Evolutionary conservation across 2,797 vertebrate species (phyloP).

Genomic region (Oreochromis mossambicus): DNA sequence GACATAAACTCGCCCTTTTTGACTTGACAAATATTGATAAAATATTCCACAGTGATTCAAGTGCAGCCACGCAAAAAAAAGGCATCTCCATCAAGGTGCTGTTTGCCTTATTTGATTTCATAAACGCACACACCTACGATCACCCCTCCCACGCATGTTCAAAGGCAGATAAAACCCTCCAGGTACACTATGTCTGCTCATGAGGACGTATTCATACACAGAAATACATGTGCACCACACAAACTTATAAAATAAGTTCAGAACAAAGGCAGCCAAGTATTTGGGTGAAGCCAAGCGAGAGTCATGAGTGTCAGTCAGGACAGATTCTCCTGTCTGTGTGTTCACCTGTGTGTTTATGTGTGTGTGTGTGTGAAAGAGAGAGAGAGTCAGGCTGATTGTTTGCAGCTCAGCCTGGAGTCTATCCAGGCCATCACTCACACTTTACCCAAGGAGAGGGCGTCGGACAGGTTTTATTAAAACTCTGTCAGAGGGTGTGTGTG

Average conservation of each 20-base stretch:
- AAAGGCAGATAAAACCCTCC: not conserved
- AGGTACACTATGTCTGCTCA: not conserved
- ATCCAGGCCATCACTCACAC: conserved; percentile 69
- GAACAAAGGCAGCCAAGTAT: conserved; percentile 41
- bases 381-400: conserved; percentile 27
- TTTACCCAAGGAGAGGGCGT: conserved; percentile 71
- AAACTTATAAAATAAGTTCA: conserved; percentile 36
- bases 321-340: conserved; percentile 42
- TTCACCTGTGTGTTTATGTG: conserved; percentile 29
- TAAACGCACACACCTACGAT: not conserved
- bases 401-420: conserved; percentile 61
- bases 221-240: not conserved
- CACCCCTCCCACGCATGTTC: not conserved
- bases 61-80: conserved; percentile 31
- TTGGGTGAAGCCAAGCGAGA: conserved; percentile 37
- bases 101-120: conserved; percentile 24
- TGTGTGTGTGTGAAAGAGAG: conserved; percentile 5
- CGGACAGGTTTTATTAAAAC: conserved; percentile 80
- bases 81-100: conserved; percentile 17
- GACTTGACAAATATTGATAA: conserved; percentile 69
- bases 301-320: conserved; percentile 45
- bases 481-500: conserved; percentile 68
- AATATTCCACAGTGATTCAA: conserved; percentile 41
- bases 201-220: not conserved
- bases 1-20: conserved; percentile 55